Evolutionary conservation across 2,888 invertebrate species (phyloP).

Genomic region (Aricia artaxerxes): DNA sequence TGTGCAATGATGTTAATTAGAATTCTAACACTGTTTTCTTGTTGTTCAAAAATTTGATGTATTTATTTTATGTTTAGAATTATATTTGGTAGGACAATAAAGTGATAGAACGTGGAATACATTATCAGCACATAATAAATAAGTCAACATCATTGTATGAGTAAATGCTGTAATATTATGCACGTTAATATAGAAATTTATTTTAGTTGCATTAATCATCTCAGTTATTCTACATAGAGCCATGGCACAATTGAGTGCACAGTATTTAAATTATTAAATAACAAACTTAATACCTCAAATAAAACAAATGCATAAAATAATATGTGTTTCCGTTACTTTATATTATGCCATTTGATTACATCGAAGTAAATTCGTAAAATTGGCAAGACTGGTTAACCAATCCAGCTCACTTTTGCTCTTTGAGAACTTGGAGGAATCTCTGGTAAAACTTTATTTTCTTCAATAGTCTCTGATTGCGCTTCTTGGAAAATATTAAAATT

Average conservation of each 20-base stretch:
- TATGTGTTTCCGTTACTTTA: neutral
- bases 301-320: too few species aligned
- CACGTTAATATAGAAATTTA: neutral
- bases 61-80: neutral
- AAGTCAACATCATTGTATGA: too few species aligned
- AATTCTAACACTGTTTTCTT: neutral
- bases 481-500: conserved; percentile 17
- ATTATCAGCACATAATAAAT: too few species aligned
- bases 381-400: conserved; percentile 1
- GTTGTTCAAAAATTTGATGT: neutral
- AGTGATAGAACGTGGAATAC: too few species aligned
- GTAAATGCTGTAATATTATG: too few species aligned
- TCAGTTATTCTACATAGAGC: neutral
- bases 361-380: neutral
- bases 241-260: too few species aligned
- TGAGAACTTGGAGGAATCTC: conserved; percentile 7
- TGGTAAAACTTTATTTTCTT: conserved; percentile 20
- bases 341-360: neutral
- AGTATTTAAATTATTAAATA: too few species aligned
- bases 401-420: conserved; percentile 17
- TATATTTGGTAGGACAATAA: too few species aligned
- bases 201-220: neutral
- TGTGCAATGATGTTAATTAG: neutral
- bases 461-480: conserved; percentile 17
- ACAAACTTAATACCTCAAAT: too few species aligned